A percentile compares a stretch with the other conserved stretches of the same genome.
phyloP scores from a whole-genome alignment of 2,113 vertebrate genomes.

The Microcebus tavaratra region DNA sequence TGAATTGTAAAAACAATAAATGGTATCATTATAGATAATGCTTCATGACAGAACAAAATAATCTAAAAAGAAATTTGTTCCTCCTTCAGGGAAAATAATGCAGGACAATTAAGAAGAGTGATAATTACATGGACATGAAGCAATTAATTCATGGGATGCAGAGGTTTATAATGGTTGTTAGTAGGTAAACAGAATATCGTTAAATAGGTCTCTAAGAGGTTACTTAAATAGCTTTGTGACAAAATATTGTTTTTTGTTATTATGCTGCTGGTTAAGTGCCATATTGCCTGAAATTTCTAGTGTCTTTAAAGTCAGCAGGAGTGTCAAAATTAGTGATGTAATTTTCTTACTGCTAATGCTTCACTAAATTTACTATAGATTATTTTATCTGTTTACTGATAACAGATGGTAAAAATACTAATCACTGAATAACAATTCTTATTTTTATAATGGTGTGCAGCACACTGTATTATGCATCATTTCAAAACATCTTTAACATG shows the following conservation, averaged over 20 bases:
- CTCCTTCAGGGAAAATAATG: neutral
- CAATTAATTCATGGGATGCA: neutral
- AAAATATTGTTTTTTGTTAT: neutral
- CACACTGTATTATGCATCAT: neutral
- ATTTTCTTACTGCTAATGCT: neutral
- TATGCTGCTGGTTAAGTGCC: neutral
- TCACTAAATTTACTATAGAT: neutral
- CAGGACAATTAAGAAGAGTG: neutral
- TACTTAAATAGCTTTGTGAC: neutral
- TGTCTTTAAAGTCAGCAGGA: neutral
- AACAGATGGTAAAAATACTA: neutral
- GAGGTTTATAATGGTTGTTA: neutral
- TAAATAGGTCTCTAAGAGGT: neutral
- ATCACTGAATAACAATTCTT: neutral
- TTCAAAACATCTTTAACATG: neutral
- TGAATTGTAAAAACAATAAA: neutral
- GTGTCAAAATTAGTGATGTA: neutral
- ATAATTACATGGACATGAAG: neutral
- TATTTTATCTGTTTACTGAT: neutral
- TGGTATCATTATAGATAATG: neutral
- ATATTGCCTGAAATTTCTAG: neutral
- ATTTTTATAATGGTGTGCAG: neutral
- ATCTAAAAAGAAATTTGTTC: neutral
- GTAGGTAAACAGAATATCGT: neutral
- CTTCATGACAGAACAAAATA: neutral